Conservation (phyloP, 2,888 invertebrate species). For the Magallana nippona region DNA sequence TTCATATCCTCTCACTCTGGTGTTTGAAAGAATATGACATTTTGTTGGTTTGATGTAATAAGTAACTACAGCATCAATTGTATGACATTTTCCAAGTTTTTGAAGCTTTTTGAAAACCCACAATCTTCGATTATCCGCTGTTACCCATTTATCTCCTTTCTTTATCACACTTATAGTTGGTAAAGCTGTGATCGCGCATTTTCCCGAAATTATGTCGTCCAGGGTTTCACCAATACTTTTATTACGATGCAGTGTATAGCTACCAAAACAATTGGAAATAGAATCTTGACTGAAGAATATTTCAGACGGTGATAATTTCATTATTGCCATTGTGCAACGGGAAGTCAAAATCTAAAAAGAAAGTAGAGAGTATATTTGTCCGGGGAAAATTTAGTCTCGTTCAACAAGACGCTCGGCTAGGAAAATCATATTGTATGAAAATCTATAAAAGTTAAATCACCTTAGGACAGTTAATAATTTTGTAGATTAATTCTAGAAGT, state of each 20-base stretch:
- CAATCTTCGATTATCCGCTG: constrained; percentile 43
- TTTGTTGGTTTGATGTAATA: neutral
- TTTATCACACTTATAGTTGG: constrained; percentile 37
- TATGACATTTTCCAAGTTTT: constrained; percentile 13
- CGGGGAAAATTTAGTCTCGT: neutral
- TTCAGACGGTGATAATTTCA: constrained; percentile 34
- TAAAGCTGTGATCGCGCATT: neutral
- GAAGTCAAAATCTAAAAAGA: no score
- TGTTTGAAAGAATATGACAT: neutral
- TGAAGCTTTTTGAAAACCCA: constrained; percentile 46
- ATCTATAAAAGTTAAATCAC: no score
- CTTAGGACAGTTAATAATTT: no score
- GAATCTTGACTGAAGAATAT: constrained; percentile 43
- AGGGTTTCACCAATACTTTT: constrained; percentile 43
- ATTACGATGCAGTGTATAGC: neutral
- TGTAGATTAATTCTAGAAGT: no score
- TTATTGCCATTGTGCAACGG: neutral
- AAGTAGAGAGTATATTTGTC: neutral
- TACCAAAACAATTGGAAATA: constrained; percentile 36
- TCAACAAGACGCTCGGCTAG: no score
- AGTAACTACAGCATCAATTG: neutral
- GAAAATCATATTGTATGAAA: no score
- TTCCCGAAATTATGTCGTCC: constrained; percentile 32
- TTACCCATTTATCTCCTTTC: constrained; percentile 22
- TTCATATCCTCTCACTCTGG: neutral